Base-by-base conservation (phyloP, 1,140 invertebrate genomes). In the Ruditapes philippinarum region DNA sequence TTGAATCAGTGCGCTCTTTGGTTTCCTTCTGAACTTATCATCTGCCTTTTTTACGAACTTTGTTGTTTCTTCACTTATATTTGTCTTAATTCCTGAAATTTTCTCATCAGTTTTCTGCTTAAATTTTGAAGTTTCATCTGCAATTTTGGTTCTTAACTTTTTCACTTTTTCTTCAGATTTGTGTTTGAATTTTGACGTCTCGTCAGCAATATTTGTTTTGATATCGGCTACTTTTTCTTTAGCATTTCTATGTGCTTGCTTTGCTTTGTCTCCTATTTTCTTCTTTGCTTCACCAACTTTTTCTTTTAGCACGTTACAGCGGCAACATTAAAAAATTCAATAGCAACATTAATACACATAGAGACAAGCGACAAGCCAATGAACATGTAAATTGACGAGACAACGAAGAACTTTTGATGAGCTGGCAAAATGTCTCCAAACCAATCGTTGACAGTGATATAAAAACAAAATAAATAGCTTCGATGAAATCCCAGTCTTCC, bases 291-390 rank as follows among this genome's bases (percentile, higher is more conserved):
- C 57, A 14, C 70, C 60, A 0, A 89, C 74, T 38, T 49, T n/a
- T 65, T 57, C 54, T n/a, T 51, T 87, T 91, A 7, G 90, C 88
- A 38, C 80, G n/a, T 84, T 11, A 68, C 25, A 28, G 80, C 86
- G 45, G 60, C 68, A 14, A 57, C 45, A 31, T 60, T 57, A 49
- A 92, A 86, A 57, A 88, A 92, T 54, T 92, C 92, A 78, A 93
- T 91, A 51, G 99, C 98, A 36, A 99, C 98, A 93, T 99, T 99
- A 94, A 99, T 99, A 96, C 98, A 99, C 98, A 99, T 99, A 91
- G 93, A 92, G 33, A 98, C 99, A 22, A 99, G 96, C 0, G 99
- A 98, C 78, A 99, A 96, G 62, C 99, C 99, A 93, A 99, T 98
- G 5, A 99, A 97, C 42, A 99, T 96, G 94, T 99, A 99, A 36